Base-by-base conservation (phyloP, 2,113 vertebrate species). In the Pseudolaguvia tuberculata region DNA sequence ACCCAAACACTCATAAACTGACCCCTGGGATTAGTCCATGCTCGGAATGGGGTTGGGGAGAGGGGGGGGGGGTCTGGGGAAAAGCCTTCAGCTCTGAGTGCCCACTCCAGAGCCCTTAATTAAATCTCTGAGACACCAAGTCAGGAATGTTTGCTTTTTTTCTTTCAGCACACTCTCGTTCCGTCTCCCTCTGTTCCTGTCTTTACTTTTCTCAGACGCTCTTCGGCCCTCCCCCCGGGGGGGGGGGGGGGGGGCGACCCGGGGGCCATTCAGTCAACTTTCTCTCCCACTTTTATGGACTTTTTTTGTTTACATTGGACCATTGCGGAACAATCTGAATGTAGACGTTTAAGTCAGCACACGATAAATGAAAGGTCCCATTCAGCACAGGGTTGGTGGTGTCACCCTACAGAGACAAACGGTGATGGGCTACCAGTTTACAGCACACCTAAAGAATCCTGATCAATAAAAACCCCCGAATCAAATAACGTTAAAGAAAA, bases 71-170 rank as follows among this genome's bases (percentile, higher is more conserved):
- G 6, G 27, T 14, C 9, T 48, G 83, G 81, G 77, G 84, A 84
- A 82, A 85, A 80, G 81, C 81, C 80, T 79, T 84, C 72, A 73
- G 82, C 87, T 85, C 67, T 63, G 79, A 84, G 81, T 84, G 85
- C 86, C 84, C 77, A 31, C 83, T 47, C 70, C 85, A 76, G 55
- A 72, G 82, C 83, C 83, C 85, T 93, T 95, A 94, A 94, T 94
- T 92, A 94, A 92, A 93, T 94, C 90, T 92, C 94, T 90, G 88
- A 90, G 93, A 77, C 81, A 76, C 75, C 17, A 57, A 88, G 76
- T 61, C 83, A 93, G 93, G 94, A 95, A 95, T 95, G 93, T 90
- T 92, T 93, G 90, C 91, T 87, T 91, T 82, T 75, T 67, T 63
- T 10, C 51, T 69, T 66, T 66, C 35, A 63, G 20, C 14, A 12